phyloP scores from a whole-genome alignment of 2,888 invertebrate species.

The Lepeophtheirus nordmannii region DNA sequence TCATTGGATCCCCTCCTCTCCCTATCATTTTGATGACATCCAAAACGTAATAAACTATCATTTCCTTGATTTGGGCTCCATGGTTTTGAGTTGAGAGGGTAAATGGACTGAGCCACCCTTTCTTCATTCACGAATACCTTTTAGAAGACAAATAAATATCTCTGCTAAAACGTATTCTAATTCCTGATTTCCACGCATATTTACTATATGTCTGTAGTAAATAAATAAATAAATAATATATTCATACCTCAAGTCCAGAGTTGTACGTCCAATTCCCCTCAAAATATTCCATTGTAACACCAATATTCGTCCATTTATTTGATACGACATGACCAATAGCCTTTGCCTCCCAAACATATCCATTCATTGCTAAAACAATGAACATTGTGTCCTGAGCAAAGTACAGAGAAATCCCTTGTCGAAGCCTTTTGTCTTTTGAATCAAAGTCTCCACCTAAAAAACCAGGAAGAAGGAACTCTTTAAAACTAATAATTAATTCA shows the following conservation, averaged over 20 bases:
- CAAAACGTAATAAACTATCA: slow-evolving; percentile 22
- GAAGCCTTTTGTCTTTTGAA: slow-evolving; percentile 24
- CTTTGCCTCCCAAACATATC: slow-evolving; percentile 28
- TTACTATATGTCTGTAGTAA: too few species aligned
- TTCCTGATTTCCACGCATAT: too few species aligned
- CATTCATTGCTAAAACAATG: slow-evolving; percentile 29
- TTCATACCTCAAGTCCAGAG: background rate
- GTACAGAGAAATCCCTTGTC: slow-evolving; percentile 29
- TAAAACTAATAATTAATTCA: too few species aligned
- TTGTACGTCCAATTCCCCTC: background rate
- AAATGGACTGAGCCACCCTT: background rate
- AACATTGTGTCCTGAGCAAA: slow-evolving; percentile 27
- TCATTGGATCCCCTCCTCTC: too few species aligned
- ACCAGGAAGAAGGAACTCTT: too few species aligned
- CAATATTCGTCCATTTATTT: slow-evolving; percentile 29
- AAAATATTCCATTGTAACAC: slow-evolving; percentile 24
- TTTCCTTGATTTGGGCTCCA: background rate
- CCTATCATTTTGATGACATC: background rate
- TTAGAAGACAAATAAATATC: background rate
- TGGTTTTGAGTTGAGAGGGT: slow-evolving; percentile 8
- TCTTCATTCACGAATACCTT: background rate
- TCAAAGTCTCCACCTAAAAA: slow-evolving; percentile 14
- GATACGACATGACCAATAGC: slow-evolving; percentile 27
- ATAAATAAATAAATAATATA: too few species aligned
- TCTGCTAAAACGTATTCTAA: background rate